Evolutionary conservation across 2,888 invertebrate genomes (phyloP), one percentile per base, ranked within the genome.

Genomic region (Bugula neritina): DNA sequence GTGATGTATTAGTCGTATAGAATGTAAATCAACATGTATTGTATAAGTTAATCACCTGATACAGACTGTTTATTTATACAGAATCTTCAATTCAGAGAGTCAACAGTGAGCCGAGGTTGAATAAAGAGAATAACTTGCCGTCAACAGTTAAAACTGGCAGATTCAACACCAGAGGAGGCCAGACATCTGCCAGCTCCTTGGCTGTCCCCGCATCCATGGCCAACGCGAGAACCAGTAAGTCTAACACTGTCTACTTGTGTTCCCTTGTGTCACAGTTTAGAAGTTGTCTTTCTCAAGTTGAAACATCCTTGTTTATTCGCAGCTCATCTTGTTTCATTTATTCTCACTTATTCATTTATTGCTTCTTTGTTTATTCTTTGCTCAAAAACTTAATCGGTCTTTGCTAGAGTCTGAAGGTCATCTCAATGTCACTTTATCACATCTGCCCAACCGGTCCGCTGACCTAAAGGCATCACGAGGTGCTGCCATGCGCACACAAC

Each of bases 361-460:
- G n/a, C n/a, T n/a, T n/a, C n/a, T n/a, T n/a, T n/a, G n/a, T n/a
- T n/a, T n/a, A n/a, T n/a, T n/a, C n/a, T n/a, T n/a, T n/a, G n/a
- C n/a, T n/a, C n/a, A n/a, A n/a, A n/a, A n/a, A n/a, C n/a, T n/a
- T n/a, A n/a, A n/a, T n/a, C n/a, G n/a, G n/a, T n/a, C n/a, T n/a
- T n/a, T n/a, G n/a, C n/a, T n/a, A 29, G 77, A 75, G 3, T 81
- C 81, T 13, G 81, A 82, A 57, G 78, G 79, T 72, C 75, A 78
- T 71, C 75, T 81, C 25, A 75, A 76, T 35, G 80, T 79, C 74
- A 75, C 79, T 17, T 79, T 83, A 1, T 84, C 84, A 3, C 83
- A 83, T 35, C 86, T 86, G 78, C 86, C 86, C 27, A 84, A 85
- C 76, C 80, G 86, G 58, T 78, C 85, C 35, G 85, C 85, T 1